Evolutionary conservation across 1,140 invertebrate species (phyloP).

Genomic region (Amyelois transitella): DNA sequence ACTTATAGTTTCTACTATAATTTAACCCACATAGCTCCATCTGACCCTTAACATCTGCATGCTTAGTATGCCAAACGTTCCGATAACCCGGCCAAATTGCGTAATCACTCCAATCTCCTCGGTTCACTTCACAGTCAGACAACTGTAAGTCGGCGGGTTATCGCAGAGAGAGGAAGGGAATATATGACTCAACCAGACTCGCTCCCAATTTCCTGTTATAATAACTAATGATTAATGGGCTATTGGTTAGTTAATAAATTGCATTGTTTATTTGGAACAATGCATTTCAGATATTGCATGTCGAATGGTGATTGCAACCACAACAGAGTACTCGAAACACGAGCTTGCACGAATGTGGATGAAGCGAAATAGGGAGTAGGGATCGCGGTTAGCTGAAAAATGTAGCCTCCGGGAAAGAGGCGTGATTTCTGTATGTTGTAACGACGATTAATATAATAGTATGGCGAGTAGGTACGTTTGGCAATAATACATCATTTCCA

Average conservation of each 20-base stretch:
- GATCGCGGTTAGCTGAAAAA: too few relatives aligned
- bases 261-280: neutral
- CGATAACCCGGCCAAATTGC: constrained; percentile 1
- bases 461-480: too few relatives aligned
- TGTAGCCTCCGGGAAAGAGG: too few relatives aligned
- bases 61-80: neutral
- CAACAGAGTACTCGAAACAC: too few relatives aligned
- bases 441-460: too few relatives aligned
- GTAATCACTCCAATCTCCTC: neutral
- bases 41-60: constrained; percentile 3
- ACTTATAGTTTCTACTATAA: neutral
- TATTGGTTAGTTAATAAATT: neutral
- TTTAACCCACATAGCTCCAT: neutral
- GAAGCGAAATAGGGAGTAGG: too few relatives aligned
- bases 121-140: neutral
- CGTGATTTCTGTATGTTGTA: too few relatives aligned
- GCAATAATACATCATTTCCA: too few relatives aligned
- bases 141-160: neutral
- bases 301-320: neutral
- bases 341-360: too few relatives aligned
- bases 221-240: neutral
- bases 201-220: constrained; percentile 14
- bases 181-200: neutral
- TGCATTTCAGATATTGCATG: neutral
- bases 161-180: neutral